Conservation (phyloP, 2,113 vertebrate genomes). For the Strix aluco region DNA sequence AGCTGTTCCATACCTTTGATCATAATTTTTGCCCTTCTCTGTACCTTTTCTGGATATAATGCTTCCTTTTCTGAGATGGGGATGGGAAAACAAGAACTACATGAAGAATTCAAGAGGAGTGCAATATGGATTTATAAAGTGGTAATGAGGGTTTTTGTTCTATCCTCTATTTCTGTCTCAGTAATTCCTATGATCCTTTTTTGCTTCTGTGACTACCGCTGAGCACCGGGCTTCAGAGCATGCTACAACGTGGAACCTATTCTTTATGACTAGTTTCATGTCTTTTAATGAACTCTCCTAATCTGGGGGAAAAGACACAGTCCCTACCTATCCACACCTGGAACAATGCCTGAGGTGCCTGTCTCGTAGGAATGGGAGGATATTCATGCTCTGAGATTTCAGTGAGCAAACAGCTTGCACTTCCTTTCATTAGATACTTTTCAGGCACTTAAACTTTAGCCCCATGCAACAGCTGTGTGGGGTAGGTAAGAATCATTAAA, state of each 20-base stretch:
- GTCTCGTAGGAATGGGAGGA: neutral
- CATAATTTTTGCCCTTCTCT: neutral
- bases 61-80: neutral
- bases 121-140: neutral
- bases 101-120: neutral
- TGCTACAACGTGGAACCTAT: neutral
- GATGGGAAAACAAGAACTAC: neutral
- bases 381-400: neutral
- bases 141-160: conserved; percentile 27
- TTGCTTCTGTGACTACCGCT: neutral
- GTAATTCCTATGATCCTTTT: conserved; percentile 37
- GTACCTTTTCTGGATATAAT: neutral
- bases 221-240: conserved; percentile 1
- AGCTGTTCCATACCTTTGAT: conserved; percentile 45
- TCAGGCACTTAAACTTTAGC: neutral
- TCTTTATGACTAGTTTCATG: neutral
- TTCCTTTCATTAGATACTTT: conserved; percentile 1
- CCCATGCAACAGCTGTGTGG: neutral
- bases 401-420: neutral
- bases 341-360: neutral
- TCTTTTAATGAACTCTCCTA: conserved; percentile 36
- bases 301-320: neutral
- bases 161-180: conserved; percentile 33
- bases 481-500: conserved; percentile 29
- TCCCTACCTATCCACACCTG: neutral